These are phyloP conservation scores for Steatornis caripensis DNA, from an alignment of 2,113 vertebrate species.

Conservation along the genomic window DNA sequence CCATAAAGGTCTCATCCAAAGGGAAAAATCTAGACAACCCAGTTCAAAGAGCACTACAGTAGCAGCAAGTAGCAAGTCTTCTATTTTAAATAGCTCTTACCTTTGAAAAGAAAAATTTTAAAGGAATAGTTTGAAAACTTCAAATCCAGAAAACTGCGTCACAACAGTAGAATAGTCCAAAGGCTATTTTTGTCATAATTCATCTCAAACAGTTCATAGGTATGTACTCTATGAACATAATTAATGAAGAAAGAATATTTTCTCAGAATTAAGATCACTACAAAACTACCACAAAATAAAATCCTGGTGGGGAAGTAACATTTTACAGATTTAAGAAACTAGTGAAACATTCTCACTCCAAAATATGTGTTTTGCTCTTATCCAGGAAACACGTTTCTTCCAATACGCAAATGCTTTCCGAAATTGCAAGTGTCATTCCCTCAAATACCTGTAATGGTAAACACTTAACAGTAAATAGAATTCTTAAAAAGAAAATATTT, in stretches of 20 bases:
- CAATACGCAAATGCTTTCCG: background rate
- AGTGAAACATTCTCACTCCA: background rate
- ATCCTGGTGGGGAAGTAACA: background rate
- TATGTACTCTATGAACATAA: background rate
- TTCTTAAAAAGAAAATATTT: background rate
- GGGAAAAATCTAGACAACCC: background rate
- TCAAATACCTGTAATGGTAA: background rate
- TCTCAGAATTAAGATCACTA: background rate
- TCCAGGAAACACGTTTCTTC: background rate
- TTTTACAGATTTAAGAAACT: background rate
- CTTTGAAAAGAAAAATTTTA: background rate
- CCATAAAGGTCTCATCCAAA: constrained; percentile 1
- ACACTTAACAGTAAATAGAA: background rate
- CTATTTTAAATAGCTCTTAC: background rate
- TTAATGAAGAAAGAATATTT: background rate
- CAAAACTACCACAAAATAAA: background rate
- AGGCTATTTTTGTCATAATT: background rate
- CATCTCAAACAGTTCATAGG: background rate
- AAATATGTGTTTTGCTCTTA: background rate
- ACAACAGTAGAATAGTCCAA: background rate
- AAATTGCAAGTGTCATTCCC: background rate
- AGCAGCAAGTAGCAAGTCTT: background rate
- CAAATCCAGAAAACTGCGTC: background rate
- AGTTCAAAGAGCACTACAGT: background rate
- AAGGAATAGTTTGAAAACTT: background rate